Evolutionary conservation across 2,888 invertebrate genomes (phyloP).

Genomic region (Hydropsyche betteni): DNA sequence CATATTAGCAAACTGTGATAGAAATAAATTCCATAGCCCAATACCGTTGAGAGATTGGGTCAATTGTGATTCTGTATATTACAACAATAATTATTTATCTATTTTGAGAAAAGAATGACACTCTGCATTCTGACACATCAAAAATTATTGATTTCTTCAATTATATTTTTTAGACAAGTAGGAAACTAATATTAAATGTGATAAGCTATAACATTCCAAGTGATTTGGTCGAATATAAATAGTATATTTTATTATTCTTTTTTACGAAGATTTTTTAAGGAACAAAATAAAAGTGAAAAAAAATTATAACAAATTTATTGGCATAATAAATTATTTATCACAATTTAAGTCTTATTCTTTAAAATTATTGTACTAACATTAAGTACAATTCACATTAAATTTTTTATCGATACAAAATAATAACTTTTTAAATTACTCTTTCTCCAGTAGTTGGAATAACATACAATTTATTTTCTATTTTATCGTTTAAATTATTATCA

Average conservation of each 20-base stretch:
- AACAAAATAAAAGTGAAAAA: too few relatives aligned
- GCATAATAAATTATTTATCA: conserved; percentile 5
- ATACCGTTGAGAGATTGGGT: conserved; percentile 49
- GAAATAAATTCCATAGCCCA: conserved; percentile 41
- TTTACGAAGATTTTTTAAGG: too few relatives aligned
- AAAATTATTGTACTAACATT: background rate
- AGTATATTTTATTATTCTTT: too few relatives aligned
- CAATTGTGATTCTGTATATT: conserved; percentile 45
- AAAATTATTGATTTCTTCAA: too few relatives aligned
- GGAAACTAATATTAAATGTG: too few relatives aligned
- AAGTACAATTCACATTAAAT: conserved; percentile 6
- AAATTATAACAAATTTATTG: too few relatives aligned
- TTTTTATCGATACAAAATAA: background rate
- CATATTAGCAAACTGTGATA: conserved; percentile 37
- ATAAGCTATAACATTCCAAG: too few relatives aligned
- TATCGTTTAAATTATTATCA: conserved; percentile 52
- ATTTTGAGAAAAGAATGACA: background rate
- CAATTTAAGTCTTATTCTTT: background rate
- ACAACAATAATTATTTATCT: conserved; percentile 43
- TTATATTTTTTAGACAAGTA: too few relatives aligned
- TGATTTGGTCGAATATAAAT: too few relatives aligned
- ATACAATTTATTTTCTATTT: conserved; percentile 58
- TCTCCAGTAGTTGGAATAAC: conserved; percentile 60
- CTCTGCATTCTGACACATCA: too few relatives aligned
- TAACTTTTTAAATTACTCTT: conserved; percentile 53